Evolutionary conservation across 1,140 invertebrate species (phyloP), one percentile per base, ranked within the genome.

Genomic region (Manduca sexta): DNA sequence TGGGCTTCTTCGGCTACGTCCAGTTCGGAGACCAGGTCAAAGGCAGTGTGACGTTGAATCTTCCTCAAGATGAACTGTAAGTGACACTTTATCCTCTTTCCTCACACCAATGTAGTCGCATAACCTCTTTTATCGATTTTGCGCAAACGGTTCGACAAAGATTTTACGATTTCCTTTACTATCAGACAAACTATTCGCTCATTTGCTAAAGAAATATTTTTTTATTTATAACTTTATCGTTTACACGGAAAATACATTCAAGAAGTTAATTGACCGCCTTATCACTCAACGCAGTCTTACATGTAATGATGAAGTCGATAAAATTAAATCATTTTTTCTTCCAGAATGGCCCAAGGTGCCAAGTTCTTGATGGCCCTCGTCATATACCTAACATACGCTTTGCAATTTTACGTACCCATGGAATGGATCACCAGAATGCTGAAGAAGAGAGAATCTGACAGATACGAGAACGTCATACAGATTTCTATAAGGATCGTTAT

Each of bases 331-430:
- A 37, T 55, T 35, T 35, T 49, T 52, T 64, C 18, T 87, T 86
- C 29, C 65, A 90, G 87, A 15, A 73, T 93, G 38, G 94, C 92
- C 34, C 91, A 95, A 74, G 71, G 87, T 3, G 94, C 95, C 1
- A 94, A 95, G 77, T 64, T 97, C 0, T 86, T 95, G 50, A 97
- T 98, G 85, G 93, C 94, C 0, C 44, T 95, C 2, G 93, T 95
- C 0, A 95, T 98, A 49, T 92, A 95, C 46, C 91, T 97, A 45
- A 94, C 94, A 0, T 98, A 95, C 72, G 92, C 93, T 3, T 88
- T 99, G 0, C 97, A 98, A 83, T 93, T 95, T 61, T 97, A 94
- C 72, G 95, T 98, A 0, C 94, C 96, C 8, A 89, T 92, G 62
- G 91, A 93, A 48, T 92, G 93, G 38, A 88, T 93, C 0, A 92